Percentiles rank a stretch among this genome's conserved stretches.
Conservation (phyloP, 2,888 invertebrate genomes). For the Diloba caeruleocephala region DNA sequence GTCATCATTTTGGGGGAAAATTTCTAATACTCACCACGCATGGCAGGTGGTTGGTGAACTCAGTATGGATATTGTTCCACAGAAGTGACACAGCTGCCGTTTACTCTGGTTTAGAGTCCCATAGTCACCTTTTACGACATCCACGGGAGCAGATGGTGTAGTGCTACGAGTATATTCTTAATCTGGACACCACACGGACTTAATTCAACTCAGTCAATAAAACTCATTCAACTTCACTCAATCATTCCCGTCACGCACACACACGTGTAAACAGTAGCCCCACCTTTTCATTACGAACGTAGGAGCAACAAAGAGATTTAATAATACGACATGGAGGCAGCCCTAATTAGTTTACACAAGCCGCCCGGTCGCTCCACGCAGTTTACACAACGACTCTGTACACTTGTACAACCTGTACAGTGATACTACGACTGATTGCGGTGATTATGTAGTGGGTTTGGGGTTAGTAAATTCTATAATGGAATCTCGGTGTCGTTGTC, state of each 20-base stretch:
- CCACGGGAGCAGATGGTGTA: too few relatives aligned
- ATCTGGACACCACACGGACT: background rate
- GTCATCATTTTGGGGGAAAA: too few relatives aligned
- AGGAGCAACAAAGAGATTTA: constrained; percentile 42
- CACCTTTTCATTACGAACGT: constrained; percentile 31
- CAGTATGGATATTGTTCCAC: too few relatives aligned
- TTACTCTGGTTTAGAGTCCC: too few relatives aligned
- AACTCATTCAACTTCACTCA: constrained; percentile 21
- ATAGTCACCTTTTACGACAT: too few relatives aligned
- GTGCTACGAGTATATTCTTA: too few relatives aligned
- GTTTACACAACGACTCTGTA: constrained; percentile 5
- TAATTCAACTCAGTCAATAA: constrained; percentile 27
- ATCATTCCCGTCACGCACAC: constrained; percentile 20
- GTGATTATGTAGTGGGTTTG: constrained; percentile 3
- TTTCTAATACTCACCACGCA: too few relatives aligned
- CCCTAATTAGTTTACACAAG: constrained; percentile 46
- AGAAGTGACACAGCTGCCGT: too few relatives aligned
- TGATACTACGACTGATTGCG: constrained; percentile 1
- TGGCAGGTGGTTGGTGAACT: too few relatives aligned
- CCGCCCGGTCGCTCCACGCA: constrained; percentile 11
- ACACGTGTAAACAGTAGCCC: constrained; percentile 30
- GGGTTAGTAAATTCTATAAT: too few relatives aligned
- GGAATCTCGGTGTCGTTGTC: too few relatives aligned
- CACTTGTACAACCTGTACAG: background rate
- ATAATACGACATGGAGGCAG: constrained; percentile 28